Conservation (phyloP, 2,888 invertebrate genomes). For the Pyrrhosoma nymphula region DNA sequence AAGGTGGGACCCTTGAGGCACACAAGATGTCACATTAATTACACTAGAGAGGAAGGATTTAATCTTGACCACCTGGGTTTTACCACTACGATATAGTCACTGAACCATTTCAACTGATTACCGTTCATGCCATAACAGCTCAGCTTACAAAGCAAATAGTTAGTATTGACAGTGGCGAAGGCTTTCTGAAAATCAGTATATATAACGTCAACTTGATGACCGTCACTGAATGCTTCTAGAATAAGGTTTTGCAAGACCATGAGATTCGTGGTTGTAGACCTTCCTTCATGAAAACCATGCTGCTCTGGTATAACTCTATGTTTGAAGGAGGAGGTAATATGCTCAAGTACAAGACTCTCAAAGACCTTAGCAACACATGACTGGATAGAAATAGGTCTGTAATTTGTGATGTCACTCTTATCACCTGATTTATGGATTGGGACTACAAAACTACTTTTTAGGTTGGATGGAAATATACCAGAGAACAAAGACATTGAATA, state of each 20-base stretch:
- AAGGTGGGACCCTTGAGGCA: no score
- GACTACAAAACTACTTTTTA: conserved; percentile 69
- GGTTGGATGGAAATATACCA: conserved; percentile 69
- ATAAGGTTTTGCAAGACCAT: neutral
- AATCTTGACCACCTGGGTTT: no score
- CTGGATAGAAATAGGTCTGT: conserved; percentile 70
- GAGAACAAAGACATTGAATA: conserved; percentile 69
- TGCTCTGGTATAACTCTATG: neutral
- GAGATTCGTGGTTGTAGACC: neutral
- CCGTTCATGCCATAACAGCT: no score
- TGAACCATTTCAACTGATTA: no score
- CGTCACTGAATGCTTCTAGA: no score
- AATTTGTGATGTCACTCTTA: conserved; percentile 68
- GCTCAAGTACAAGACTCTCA: conserved; percentile 68
- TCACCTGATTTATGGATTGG: conserved; percentile 71
- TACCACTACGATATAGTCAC: no score
- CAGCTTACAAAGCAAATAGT: no score
- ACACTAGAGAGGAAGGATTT: no score
- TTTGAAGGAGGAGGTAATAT: neutral
- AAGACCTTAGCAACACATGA: conserved; percentile 70
- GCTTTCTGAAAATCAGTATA: neutral
- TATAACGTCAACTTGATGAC: no score
- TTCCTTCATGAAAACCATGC: neutral
- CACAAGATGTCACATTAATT: no score
- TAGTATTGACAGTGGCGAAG: neutral